Base-by-base conservation (phyloP, 2,888 invertebrate species). In the Hipparchia sbordonii region DNA sequence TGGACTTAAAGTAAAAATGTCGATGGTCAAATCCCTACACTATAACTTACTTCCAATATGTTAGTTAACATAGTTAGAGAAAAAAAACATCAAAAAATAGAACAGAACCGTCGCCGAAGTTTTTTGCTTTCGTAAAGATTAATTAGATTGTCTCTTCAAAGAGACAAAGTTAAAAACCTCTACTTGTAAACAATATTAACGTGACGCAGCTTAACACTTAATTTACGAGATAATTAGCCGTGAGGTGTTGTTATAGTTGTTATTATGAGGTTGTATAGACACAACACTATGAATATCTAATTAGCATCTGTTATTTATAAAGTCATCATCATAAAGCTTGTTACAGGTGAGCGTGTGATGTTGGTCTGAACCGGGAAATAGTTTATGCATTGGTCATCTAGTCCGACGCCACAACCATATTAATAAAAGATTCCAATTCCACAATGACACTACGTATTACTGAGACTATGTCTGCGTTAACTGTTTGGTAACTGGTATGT, bases 301-400 rank as follows among this genome's bases (percentile, higher is more conserved):
- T 73, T 74, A 77, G 67, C 78, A 82, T 87, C 72, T 82, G 84
- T 83, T 84, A 85, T 85, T 82, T 80, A 83, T 79, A 79, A 80
- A 81, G 79, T 83, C 81, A 84, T 82, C 82, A 82, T 78, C 79
- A 84, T 81, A 81, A 78, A 76, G 77, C 74, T 69, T 67, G 73
- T 79, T 76, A 78, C 74, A 72, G 72, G 72, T 74, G 72, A 70
- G 68, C 72, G 68, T 67, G 68, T 67, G 60, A 69, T 61, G n/a
- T 59, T 54, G 70, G 65, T 71, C 66, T 70, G 56, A 70, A 68
- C 65, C 61, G 70, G 72, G 73, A 73, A 72, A 78, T 77, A 76
- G 74, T 78, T 74, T 77, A 79, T 76, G 74, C 73, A 76, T 74
- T 73, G 70, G 71, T 74, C 74, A 72, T 72, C 70, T 67, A 72